phyloP scores from a whole-genome alignment of 2,113 vertebrate genomes.

The Marmota flaviventris region DNA sequence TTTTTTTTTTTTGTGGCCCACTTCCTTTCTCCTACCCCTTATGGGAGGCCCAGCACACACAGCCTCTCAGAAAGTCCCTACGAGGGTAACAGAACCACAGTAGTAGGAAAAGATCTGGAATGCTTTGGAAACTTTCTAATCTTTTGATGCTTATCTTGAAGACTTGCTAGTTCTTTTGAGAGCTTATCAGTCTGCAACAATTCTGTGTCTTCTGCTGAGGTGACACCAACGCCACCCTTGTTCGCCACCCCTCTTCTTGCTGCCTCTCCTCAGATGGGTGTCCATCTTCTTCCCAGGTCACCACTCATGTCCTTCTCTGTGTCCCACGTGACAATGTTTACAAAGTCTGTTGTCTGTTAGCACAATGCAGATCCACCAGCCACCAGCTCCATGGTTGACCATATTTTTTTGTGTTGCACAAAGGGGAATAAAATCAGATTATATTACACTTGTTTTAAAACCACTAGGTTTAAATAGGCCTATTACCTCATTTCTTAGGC shows the following conservation, averaged over 20 bases:
- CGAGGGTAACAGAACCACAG: neutral
- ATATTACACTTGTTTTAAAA: conserved; percentile 11
- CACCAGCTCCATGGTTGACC: neutral
- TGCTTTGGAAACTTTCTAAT: neutral
- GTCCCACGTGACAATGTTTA: too few species aligned
- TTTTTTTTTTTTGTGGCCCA: neutral
- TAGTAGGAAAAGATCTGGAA: neutral
- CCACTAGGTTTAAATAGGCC: neutral
- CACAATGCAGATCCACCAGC: neutral
- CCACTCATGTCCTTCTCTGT: neutral
- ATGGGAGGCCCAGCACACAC: neutral
- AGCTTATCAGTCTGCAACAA: neutral
- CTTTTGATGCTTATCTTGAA: neutral
- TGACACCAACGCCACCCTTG: too few species aligned
- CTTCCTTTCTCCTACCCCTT: neutral
- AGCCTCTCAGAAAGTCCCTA: neutral
- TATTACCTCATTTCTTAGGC: neutral
- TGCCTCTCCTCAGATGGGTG: neutral
- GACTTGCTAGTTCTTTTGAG: neutral
- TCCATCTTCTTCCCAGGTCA: neutral
- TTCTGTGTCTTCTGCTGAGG: neutral
- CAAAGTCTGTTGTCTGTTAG: neutral
- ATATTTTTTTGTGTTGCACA: neutral
- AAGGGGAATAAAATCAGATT: neutral
- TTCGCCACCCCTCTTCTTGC: too few species aligned